phyloP scores from a whole-genome alignment of 2,797 vertebrate genomes.

The Rhinatrema bivittatum region DNA sequence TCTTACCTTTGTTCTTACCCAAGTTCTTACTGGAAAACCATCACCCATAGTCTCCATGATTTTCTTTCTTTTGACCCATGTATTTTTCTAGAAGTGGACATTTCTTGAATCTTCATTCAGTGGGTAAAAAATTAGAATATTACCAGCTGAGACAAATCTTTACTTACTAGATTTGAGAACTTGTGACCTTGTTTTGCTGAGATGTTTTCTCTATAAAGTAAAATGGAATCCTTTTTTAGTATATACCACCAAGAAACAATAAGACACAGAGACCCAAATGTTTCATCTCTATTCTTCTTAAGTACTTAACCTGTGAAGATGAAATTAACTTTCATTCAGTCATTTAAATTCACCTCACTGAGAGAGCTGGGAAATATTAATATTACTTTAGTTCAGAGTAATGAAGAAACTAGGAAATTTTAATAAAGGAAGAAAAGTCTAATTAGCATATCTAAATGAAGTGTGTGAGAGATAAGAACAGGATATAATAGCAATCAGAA shows the following conservation, averaged over 20 bases:
- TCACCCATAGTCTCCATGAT: too few relatives aligned
- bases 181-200: conserved; percentile 6
- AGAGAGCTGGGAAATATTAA: conserved; percentile 35
- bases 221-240: conserved; percentile 4
- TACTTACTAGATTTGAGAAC: conserved; percentile 11
- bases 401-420: conserved; percentile 15
- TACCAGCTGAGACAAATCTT: not conserved
- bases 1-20: too few relatives aligned
- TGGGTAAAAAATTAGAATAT: too few relatives aligned
- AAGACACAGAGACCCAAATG: not conserved
- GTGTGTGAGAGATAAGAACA: conserved; percentile 37
- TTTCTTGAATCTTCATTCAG: too few relatives aligned
- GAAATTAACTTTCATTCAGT: conserved; percentile 31
- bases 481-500: conserved; percentile 41
- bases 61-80: too few relatives aligned
- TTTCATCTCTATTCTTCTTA: conserved; percentile 11
- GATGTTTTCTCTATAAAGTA: conserved; percentile 19
- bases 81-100: too few relatives aligned
- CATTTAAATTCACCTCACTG: conserved; percentile 36
- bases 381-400: conserved; percentile 42
- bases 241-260: conserved; percentile 1
- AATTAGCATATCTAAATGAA: conserved; percentile 55
- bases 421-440: conserved; percentile 33
- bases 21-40: too few relatives aligned
- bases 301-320: conserved; percentile 18